Base-by-base conservation (phyloP, 2,797 vertebrate species). In the Lutra lutra region DNA sequence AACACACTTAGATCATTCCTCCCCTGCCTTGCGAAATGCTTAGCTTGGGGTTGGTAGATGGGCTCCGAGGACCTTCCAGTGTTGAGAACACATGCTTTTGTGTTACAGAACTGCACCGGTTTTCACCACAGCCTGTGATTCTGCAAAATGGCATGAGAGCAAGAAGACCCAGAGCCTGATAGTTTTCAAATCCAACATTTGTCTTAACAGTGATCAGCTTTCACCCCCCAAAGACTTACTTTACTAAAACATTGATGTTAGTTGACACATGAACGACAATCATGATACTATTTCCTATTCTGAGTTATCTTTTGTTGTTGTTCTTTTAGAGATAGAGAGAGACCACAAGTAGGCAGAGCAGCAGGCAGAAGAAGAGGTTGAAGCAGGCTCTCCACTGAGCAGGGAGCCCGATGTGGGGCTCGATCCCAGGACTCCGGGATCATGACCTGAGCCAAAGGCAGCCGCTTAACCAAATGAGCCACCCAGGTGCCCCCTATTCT, bases 161-260 rank as follows among this genome's bases (percentile, higher is more conserved):
- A 91, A 78, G 82, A 87, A 94, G 95, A 58, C 11, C 56, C 25
- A 0, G 38, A 75, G 83, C 2, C 82, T 64, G 94, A 48, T 9
- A 88, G 73, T 86, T 89, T 98, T 93, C 78, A 97, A 78, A 96
- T 38, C 46, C 51, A 79, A 62, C 60, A 29, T 11, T 88, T 96
- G 29, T 75, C 94, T 68, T 3, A 56, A 58, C 70, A 92, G n/a
- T 21, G 86, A 92, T 89, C 40, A 70, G 14, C 75, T 86, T 92
- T 94, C 38, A 78, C 40, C 12, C 78, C 62, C 27, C n/a, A 11
- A 91, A 27, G 17, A 80, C 27, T 60, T 75, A 70, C 75, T 94
- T 94, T 86, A 92, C 12, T 77, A 0, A 29, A 91, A 91, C 70
- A 95, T 13, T 72, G 46, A 51, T 35, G 84, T 94, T 95, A 77